phyloP scores from a whole-genome alignment of 2,797 vertebrate species.

The Sebastes diploproa region DNA sequence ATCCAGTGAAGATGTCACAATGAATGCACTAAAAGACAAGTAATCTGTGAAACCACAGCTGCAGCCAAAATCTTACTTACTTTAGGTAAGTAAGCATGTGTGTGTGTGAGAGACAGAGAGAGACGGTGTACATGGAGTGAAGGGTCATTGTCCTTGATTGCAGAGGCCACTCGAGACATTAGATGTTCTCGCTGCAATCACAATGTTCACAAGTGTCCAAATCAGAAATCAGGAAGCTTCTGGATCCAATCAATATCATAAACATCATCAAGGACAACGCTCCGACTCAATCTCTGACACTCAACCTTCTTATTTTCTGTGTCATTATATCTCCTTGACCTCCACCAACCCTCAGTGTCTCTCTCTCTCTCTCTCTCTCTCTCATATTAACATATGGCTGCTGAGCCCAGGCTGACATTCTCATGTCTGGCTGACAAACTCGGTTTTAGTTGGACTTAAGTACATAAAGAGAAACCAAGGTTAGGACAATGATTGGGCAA shows the following conservation, averaged over 20 bases:
- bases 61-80: background rate
- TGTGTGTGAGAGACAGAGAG: background rate
- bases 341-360: background rate
- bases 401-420: background rate
- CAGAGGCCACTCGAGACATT: constrained; percentile 74
- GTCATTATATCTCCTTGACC: constrained; percentile 59
- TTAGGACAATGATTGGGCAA: constrained; percentile 6
- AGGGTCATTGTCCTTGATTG: constrained; percentile 79
- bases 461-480: background rate
- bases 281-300: constrained; percentile 13
- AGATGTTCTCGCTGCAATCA: constrained; percentile 76
- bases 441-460: constrained; percentile 8
- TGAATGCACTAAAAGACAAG: background rate
- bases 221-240: constrained; percentile 69
- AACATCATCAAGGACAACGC: constrained; percentile 62
- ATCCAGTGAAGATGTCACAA: too few relatives aligned
- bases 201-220: constrained; percentile 66
- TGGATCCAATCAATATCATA: constrained; percentile 73
- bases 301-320: constrained; percentile 47
- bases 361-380: background rate
- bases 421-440: constrained; percentile 5
- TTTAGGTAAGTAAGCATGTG: background rate
- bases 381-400: constrained; percentile 39
- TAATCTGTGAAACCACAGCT: background rate
- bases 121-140: constrained; percentile 16